Evolutionary conservation across 2,113 vertebrate species (phyloP).

Genomic region (Semicossyphus pulcher): DNA sequence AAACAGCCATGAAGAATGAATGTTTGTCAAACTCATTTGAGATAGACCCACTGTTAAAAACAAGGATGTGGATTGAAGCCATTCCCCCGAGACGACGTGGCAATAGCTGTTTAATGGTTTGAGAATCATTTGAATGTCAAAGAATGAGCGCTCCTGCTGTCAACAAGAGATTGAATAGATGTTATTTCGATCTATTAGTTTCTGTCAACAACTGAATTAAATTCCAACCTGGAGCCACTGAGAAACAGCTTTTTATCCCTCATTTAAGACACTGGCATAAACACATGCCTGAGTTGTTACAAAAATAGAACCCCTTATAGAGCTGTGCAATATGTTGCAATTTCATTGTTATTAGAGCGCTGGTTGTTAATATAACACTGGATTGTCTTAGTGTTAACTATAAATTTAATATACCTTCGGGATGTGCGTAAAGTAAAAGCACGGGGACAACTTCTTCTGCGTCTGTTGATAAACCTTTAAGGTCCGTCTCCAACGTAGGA

Average conservation of each 20-base stretch:
- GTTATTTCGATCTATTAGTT: conserved; percentile 60
- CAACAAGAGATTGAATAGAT: conserved; percentile 58
- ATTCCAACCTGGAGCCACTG: conserved; percentile 57
- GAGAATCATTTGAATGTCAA: conserved; percentile 60
- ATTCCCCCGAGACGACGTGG: conserved; percentile 42
- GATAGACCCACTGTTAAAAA: conserved; percentile 59
- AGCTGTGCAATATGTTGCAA: too few species aligned
- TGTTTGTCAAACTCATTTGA: conserved; percentile 47
- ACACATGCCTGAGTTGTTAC: conserved; percentile 18
- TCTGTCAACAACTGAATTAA: conserved; percentile 72
- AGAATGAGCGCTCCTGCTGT: conserved; percentile 47
- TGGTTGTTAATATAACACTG: too few species aligned
- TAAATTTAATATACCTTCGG: too few species aligned
- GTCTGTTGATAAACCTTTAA: too few species aligned
- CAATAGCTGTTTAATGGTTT: conserved; percentile 59
- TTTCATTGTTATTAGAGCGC: too few species aligned
- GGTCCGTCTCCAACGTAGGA: too few species aligned
- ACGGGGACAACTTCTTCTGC: too few species aligned
- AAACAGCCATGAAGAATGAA: conserved; percentile 44
- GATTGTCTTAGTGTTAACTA: too few species aligned
- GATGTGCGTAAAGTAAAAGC: too few species aligned
- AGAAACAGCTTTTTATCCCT: conserved; percentile 34
- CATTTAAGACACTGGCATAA: conserved; percentile 28
- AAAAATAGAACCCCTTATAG: conserved; percentile 17
- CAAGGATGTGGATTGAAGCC: conserved; percentile 40